Evolutionary conservation across 2,888 invertebrate species (phyloP).

Genomic region (Pollenia griseotomentosa): DNA sequence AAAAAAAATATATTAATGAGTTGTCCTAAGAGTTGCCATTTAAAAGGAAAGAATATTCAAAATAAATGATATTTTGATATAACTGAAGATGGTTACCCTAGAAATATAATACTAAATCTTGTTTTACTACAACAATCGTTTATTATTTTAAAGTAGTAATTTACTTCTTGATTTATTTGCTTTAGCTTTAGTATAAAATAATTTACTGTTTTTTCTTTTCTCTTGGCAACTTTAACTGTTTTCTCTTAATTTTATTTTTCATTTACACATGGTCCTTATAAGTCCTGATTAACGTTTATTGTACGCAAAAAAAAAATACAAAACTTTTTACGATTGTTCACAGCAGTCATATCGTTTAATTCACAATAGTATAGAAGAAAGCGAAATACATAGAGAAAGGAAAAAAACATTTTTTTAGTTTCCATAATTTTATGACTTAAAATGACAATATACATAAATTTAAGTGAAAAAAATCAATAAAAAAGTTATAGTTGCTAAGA

Average conservation of each 20-base stretch:
- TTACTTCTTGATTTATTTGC: conserved; percentile 5
- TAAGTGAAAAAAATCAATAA: conserved; percentile 67
- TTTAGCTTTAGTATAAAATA: background rate
- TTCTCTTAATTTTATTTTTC: conserved; percentile 27
- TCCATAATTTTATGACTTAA: conserved; percentile 68
- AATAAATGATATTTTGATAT: background rate
- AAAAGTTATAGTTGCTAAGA: conserved; percentile 69
- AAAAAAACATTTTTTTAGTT: conserved; percentile 57
- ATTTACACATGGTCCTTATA: conserved; percentile 51
- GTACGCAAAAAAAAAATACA: conserved; percentile 27
- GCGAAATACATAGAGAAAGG: background rate
- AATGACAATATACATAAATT: conserved; percentile 73
- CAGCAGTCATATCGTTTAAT: conserved; percentile 62
- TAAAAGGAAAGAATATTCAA: background rate
- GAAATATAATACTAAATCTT: too few species aligned
- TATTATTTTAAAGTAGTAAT: background rate
- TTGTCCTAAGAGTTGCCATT: conserved; percentile 10
- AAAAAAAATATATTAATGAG: conserved; percentile 30
- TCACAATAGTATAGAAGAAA: conserved; percentile 31
- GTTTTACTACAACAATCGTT: too few species aligned
- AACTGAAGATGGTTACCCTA: too few species aligned
- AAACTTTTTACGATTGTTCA: conserved; percentile 64
- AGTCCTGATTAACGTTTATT: conserved; percentile 70
- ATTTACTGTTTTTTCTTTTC: background rate
- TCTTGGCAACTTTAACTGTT: conserved; percentile 19